Base-by-base conservation (phyloP, 2,888 invertebrate genomes). In the Anthrax anthrax region DNA sequence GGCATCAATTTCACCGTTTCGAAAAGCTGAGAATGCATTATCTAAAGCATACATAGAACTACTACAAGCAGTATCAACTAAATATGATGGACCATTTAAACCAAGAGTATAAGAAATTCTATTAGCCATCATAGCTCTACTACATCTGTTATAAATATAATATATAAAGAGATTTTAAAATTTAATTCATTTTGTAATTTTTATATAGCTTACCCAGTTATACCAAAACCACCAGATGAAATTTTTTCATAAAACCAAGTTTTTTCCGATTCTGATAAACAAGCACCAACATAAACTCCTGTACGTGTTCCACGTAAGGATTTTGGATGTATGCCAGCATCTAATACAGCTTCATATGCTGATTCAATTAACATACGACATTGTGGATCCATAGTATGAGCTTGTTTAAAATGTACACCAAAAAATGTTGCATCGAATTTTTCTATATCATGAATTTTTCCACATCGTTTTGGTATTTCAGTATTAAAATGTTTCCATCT, bases 1-100 rank as follows among this genome's bases (percentile, higher is more conserved):
- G 0, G 82, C 75, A 50, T 96, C 92, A 58, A 91, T 90, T 51
- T 81, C 77, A 0, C 89, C 91, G 53, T 77, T 77, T 34, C 84
- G 72, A 40, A 92, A 78, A 0, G 85, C 77, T 42, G 75, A 73
- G 62, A 81, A 85, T 14, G 85, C 88, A 52, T 83, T 81, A 57
- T 94, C 89, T 47, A 95, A 54, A 0, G 92, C 94, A 56, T 86
- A 80, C 54, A 92, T 73, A 10, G 91, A 87, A 46, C 94, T 94
- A n/a, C 91, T 91, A 64, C 95, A 96, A 0, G 95, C 95, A 0
- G 94, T 90, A 67, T 96, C 95, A 12, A 90, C 73, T 1, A 84
- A 75, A 69, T 81, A 87, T 6, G 91, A 90, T 0, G 94, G 94
- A 1, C 95, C 92, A 56, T 82, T 83, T 16, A 89, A 73, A 23